Evolutionary conservation across 2,113 vertebrate species (phyloP).

Genomic region (Chaenogobius annularis): DNA sequence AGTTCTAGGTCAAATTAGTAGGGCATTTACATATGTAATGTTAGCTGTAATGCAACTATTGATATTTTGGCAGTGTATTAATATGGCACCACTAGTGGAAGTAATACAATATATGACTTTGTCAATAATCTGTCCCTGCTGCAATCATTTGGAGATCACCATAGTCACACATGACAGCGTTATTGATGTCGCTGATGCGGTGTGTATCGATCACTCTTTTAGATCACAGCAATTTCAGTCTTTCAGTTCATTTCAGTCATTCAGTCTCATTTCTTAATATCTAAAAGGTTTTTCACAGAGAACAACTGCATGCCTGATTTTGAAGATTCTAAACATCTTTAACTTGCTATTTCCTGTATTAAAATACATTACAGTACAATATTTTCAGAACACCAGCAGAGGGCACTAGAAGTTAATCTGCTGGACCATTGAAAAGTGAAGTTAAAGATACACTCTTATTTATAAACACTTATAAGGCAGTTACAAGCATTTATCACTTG

Average conservation of each 20-base stretch:
- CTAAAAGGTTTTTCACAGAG: slow-evolving; percentile 25
- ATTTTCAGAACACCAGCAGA: no score
- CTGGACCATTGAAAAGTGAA: no score
- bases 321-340: no score
- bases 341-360: no score
- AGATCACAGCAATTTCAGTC: slow-evolving; percentile 13
- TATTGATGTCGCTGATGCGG: slow-evolving; percentile 13
- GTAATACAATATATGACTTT: neutral
- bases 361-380: no score
- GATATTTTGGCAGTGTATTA: neutral
- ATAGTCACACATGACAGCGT: slow-evolving; percentile 8
- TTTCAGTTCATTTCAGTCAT: no score
- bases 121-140: neutral
- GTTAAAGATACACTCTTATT: no score
- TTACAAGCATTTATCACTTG: no score
- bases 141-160: neutral
- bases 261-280: slow-evolving; percentile 12
- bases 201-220: slow-evolving; percentile 1
- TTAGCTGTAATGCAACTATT: neutral
- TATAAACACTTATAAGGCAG: no score
- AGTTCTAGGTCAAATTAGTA: neutral
- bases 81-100: neutral
- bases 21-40: neutral
- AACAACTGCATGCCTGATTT: neutral
- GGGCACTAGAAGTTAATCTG: no score